Conservation (phyloP, 2,888 invertebrate species). For the Galeopsomyia nigrocyanea region DNA sequence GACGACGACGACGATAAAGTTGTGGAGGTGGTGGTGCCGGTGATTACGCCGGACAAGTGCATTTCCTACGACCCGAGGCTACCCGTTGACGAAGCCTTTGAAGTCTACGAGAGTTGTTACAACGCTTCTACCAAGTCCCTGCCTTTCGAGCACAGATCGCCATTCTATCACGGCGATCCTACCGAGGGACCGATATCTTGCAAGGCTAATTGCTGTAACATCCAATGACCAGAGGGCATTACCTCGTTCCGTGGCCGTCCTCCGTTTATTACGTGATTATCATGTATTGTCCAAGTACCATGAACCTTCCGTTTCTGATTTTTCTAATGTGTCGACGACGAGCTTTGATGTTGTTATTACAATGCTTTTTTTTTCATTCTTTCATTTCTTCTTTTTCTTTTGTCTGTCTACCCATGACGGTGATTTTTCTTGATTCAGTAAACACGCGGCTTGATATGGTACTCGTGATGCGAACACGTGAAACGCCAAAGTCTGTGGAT, state of each 20-base stretch:
- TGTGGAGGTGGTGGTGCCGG: conserved; percentile 52
- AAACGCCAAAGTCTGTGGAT: conserved; percentile 16
- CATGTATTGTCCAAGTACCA: conserved; percentile 25
- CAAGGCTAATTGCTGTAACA: conserved; percentile 63
- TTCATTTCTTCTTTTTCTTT: background rate
- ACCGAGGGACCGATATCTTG: conserved; percentile 60
- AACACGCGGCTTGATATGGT: conserved; percentile 30
- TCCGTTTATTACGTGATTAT: conserved; percentile 19
- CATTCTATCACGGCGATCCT: conserved; percentile 17
- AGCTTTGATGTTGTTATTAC: too few species aligned
- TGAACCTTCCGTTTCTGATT: conserved; percentile 33
- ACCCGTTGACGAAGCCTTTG: conserved; percentile 64
- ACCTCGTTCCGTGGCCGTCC: conserved; percentile 28
- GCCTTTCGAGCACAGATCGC: conserved; percentile 45
- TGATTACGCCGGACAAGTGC: conserved; percentile 49
- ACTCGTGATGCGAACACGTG: conserved; percentile 16
- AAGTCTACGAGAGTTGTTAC: conserved; percentile 65
- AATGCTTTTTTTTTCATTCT: background rate
- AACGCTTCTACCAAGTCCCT: conserved; percentile 34
- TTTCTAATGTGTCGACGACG: background rate
- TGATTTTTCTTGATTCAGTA: conserved; percentile 6
- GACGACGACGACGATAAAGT: conserved; percentile 51
- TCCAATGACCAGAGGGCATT: conserved; percentile 58
- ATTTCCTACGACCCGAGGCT: conserved; percentile 43
- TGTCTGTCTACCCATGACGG: background rate